phyloP scores from a whole-genome alignment of 2,888 invertebrate species.

The Amorpha juglandis region DNA sequence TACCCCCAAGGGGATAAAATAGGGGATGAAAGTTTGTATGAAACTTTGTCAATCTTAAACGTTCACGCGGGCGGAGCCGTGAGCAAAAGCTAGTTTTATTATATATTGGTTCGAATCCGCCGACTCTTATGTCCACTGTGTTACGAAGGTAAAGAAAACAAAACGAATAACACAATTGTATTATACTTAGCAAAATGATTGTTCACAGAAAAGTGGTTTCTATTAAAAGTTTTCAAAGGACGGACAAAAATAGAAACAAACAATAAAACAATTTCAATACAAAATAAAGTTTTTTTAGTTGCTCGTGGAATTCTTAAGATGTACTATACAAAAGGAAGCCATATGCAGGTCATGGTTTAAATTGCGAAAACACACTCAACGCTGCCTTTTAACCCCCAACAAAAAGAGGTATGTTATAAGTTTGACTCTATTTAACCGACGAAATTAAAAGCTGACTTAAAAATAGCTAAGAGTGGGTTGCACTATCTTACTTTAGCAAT shows the following conservation, averaged over 20 bases:
- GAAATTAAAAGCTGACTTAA: too few relatives aligned
- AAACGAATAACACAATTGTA: neutral
- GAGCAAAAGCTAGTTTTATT: too few relatives aligned
- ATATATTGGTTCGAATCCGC: too few relatives aligned
- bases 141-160: neutral
- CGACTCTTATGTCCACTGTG: too few relatives aligned
- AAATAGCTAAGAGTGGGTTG: too few relatives aligned
- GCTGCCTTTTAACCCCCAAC: neutral
- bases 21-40: too few relatives aligned
- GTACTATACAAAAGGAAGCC: neutral
- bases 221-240: neutral
- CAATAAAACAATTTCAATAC: neutral
- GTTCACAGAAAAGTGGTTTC: neutral
- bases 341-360: neutral
- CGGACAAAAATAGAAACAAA: neutral
- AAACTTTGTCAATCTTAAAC: too few relatives aligned
- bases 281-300: neutral
- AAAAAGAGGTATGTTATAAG: too few relatives aligned
- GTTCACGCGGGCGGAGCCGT: too few relatives aligned
- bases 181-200: neutral
- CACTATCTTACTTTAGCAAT: too few relatives aligned
- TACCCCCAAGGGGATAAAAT: too few relatives aligned
- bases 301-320: neutral
- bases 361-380: neutral
- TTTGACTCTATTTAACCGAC: too few relatives aligned